A percentile compares a stretch with the other conserved stretches of the same genome.
Conservation (phyloP, 2,797 vertebrate genomes). For the Manis javanica region DNA sequence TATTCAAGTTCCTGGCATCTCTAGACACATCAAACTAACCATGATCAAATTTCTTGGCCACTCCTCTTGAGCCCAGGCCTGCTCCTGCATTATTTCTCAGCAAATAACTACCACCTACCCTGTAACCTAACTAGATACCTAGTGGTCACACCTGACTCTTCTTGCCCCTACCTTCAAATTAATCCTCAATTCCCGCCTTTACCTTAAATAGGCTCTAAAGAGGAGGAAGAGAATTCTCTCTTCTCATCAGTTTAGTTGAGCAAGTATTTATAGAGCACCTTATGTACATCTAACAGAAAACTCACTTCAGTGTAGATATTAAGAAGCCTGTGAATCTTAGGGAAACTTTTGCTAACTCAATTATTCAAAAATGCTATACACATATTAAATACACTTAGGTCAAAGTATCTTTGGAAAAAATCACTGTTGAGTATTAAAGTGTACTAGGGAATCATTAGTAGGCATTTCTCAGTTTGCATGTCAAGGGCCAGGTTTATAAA, state of each 20-base stretch:
- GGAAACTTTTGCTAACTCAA: neutral
- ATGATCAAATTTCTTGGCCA: neutral
- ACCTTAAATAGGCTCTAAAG: neutral
- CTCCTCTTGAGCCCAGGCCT: neutral
- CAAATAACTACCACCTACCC: neutral
- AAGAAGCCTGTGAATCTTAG: neutral
- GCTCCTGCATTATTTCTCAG: neutral
- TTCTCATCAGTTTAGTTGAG: neutral
- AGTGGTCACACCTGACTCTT: neutral
- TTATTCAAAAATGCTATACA: neutral
- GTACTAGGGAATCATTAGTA: neutral
- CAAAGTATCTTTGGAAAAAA: conserved; percentile 6
- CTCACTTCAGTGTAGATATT: neutral
- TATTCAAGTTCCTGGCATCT: neutral
- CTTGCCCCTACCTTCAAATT: neutral
- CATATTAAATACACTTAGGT: neutral
- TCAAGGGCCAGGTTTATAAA: neutral
- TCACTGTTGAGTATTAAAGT: neutral
- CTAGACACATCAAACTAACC: neutral
- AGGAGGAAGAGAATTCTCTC: neutral
- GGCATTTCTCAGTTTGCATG: neutral
- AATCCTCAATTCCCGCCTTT: neutral
- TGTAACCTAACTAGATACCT: neutral
- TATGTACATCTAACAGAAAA: neutral
- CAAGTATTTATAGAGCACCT: neutral